Conservation (phyloP, 2,888 invertebrate species). For the Priocnemis perturbator region DNA sequence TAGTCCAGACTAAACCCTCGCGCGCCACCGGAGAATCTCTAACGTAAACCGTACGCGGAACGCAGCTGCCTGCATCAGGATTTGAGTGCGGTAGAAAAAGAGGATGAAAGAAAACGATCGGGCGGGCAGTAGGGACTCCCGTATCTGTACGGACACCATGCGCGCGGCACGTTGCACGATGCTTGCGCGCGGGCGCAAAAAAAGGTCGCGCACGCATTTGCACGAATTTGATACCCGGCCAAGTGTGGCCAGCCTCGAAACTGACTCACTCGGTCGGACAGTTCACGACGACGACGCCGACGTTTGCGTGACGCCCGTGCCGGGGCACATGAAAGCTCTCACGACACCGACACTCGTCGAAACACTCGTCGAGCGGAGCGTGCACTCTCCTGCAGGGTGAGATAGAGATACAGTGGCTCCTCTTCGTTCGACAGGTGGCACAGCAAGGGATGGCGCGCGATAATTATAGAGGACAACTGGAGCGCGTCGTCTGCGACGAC, state of each 20-base stretch:
- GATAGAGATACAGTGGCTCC: too few relatives aligned
- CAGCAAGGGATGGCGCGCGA: slow-evolving; percentile 25
- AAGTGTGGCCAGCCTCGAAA: slow-evolving; percentile 47
- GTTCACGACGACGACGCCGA: too few relatives aligned
- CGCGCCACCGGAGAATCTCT: neutral
- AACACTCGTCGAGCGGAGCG: too few relatives aligned
- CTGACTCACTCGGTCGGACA: slow-evolving; percentile 41
- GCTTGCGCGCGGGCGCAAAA: too few relatives aligned
- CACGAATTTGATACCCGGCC: slow-evolving; percentile 64
- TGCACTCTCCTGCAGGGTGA: too few relatives aligned
- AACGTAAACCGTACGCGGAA: too few relatives aligned
- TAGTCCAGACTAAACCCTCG: too few relatives aligned
- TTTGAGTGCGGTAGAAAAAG: neutral
- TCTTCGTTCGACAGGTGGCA: slow-evolving; percentile 15
- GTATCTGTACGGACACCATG: neutral
- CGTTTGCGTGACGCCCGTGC: neutral
- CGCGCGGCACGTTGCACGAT: neutral
- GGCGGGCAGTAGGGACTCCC: neutral
- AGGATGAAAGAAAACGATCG: neutral
- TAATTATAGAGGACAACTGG: slow-evolving; percentile 54
- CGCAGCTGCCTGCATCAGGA: too few relatives aligned
- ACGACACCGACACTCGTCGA: too few relatives aligned
- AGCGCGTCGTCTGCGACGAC: slow-evolving; percentile 42
- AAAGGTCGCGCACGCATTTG: slow-evolving; percentile 17
- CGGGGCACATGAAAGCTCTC: neutral